Conservation (phyloP, 2,113 vertebrate species). For the Oostethus manadensis region DNA sequence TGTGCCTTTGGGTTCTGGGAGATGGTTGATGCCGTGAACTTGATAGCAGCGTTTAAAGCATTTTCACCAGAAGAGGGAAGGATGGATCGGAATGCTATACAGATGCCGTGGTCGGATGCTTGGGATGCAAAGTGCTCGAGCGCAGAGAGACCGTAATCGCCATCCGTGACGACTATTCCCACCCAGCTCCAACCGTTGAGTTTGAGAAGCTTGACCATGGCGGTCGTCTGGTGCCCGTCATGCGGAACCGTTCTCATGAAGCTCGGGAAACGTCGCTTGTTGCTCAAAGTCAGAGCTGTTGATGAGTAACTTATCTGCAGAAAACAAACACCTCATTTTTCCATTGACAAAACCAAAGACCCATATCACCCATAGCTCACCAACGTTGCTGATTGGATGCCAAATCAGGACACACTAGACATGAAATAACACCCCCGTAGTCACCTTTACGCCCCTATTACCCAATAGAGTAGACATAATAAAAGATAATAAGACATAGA, state of each 20-base stretch:
- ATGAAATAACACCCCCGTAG: too few relatives aligned
- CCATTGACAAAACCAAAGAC: too few relatives aligned
- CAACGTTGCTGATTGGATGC: too few relatives aligned
- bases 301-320: slow-evolving; percentile 85
- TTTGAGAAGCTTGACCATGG: slow-evolving; percentile 78
- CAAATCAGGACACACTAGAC: too few relatives aligned
- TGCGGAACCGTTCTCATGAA: slow-evolving; percentile 84
- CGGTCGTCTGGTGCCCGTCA: slow-evolving; percentile 80
- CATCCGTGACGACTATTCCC: slow-evolving; percentile 79
- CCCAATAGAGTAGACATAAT: too few relatives aligned
- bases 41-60: slow-evolving; percentile 60
- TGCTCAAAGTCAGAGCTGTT: slow-evolving; percentile 82
- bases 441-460: too few relatives aligned
- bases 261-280: slow-evolving; percentile 82
- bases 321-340: not conserved
- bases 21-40: slow-evolving; percentile 66
- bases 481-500: too few relatives aligned
- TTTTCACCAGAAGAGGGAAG: slow-evolving; percentile 74
- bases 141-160: slow-evolving; percentile 80
- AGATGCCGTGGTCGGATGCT: slow-evolving; percentile 71
- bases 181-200: slow-evolving; percentile 81
- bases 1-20: slow-evolving; percentile 71
- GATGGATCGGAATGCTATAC: slow-evolving; percentile 81
- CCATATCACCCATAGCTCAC: too few relatives aligned
- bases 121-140: slow-evolving; percentile 76